Conservation (phyloP, 2,888 invertebrate genomes). For the Dryocosmus kuriphilus region DNA sequence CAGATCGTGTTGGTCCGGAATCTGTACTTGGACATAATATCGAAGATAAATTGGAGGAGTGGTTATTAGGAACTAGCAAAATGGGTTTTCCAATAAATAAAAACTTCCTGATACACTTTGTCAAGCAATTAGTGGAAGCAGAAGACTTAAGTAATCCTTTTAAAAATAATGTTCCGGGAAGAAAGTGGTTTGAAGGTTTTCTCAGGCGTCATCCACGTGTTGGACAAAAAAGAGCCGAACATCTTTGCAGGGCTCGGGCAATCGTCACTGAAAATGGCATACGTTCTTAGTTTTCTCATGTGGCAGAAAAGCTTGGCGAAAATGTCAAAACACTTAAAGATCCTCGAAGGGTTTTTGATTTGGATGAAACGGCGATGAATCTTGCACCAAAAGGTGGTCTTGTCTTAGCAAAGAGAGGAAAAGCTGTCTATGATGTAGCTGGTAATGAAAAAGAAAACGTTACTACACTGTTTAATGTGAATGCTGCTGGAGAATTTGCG, state of each 20-base stretch:
- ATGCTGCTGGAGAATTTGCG: conserved; percentile 56
- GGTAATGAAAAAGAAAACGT: conserved; percentile 58
- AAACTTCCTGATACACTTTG: conserved; percentile 50
- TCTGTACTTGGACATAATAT: too few relatives aligned
- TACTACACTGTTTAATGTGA: conserved; percentile 57
- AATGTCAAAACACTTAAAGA: too few relatives aligned
- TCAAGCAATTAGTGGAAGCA: conserved; percentile 54
- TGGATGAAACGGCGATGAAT: conserved; percentile 61
- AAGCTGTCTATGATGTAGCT: too few relatives aligned
- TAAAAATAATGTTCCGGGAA: conserved; percentile 48
- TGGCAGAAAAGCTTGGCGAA: too few relatives aligned
- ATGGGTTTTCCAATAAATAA: conserved; percentile 58
- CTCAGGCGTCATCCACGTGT: conserved; percentile 53
- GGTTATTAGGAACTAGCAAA: too few relatives aligned
- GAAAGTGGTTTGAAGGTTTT: conserved; percentile 58
- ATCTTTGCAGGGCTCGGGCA: too few relatives aligned
- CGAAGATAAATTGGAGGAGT: too few relatives aligned
- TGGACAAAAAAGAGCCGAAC: background rate
- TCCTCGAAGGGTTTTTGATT: conserved; percentile 56
- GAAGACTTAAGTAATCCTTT: too few relatives aligned
- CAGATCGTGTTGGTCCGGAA: too few relatives aligned
- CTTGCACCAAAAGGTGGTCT: conserved; percentile 53
- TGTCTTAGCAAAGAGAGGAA: too few relatives aligned
- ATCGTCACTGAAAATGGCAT: too few relatives aligned
- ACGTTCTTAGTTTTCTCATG: too few relatives aligned